Percentiles rank a stretch among this genome's conserved stretches.
phyloP scores from a whole-genome alignment of 2,113 vertebrate species.

The Ardeotis arabs region DNA sequence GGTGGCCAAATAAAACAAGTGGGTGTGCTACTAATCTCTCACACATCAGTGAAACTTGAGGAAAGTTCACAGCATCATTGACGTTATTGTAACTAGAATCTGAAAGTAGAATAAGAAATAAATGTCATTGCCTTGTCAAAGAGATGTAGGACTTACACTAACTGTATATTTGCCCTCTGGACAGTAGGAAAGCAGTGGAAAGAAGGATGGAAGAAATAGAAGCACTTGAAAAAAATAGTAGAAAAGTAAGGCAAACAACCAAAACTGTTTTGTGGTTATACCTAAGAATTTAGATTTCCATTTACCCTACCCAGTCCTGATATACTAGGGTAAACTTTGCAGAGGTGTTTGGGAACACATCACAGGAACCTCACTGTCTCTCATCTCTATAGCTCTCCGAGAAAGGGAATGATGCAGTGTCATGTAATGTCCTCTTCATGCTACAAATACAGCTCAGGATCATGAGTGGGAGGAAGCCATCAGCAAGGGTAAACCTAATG shows the following conservation, averaged over 20 bases:
- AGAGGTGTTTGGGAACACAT: not conserved
- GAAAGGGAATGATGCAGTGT: not conserved
- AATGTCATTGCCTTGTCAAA: slow-evolving; percentile 30
- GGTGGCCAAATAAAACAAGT: not conserved
- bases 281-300: not conserved
- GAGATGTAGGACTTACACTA: not conserved
- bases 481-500: not conserved
- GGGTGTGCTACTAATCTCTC: not conserved
- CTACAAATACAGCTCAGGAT: not conserved
- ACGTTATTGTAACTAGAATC: not conserved
- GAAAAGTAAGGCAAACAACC: not conserved
- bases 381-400: not conserved
- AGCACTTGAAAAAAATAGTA: not conserved
- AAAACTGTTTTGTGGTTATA: not conserved
- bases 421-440: not conserved
- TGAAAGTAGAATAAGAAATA: slow-evolving; percentile 12
- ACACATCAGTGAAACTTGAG: not conserved
- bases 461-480: not conserved
- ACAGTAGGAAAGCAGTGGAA: not conserved
- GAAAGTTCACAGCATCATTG: not conserved
- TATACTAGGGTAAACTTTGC: not conserved
- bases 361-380: not conserved
- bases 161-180: slow-evolving; percentile 2
- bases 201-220: not conserved
- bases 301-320: not conserved